These are phyloP conservation scores for Distichodus sexfasciatus DNA, from an alignment of 2,797 vertebrate genomes.

Conservation along the genomic window DNA sequence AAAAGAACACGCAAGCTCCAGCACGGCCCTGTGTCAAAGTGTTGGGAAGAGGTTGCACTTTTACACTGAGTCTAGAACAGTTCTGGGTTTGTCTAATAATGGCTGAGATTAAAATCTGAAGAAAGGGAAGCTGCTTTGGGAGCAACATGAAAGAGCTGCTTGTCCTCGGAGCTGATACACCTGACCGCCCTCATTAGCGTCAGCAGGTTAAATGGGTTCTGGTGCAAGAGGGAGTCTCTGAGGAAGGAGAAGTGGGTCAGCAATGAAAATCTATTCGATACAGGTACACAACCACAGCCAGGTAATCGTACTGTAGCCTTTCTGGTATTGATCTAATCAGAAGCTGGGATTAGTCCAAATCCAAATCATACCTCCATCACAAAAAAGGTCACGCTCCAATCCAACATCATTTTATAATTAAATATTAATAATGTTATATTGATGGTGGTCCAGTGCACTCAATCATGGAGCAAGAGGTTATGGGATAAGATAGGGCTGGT, in stretches of 20 bases:
- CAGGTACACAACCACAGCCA: constrained; percentile 19
- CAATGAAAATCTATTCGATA: constrained; percentile 32
- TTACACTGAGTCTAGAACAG: constrained; percentile 1
- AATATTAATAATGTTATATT: too few species aligned
- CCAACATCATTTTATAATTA: too few species aligned
- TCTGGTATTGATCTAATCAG: constrained; percentile 28
- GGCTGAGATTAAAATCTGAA: not conserved
- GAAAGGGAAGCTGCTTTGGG: not conserved
- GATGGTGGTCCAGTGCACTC: not conserved
- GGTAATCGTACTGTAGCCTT: constrained; percentile 33
- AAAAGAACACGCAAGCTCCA: constrained; percentile 27
- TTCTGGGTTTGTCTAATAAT: constrained; percentile 11
- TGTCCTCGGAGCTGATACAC: constrained; percentile 19
- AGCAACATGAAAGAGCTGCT: constrained; percentile 11
- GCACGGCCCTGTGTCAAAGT: not conserved
- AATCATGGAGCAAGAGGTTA: too few species aligned
- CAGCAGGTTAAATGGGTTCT: constrained; percentile 40
- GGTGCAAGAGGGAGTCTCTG: constrained; percentile 19
- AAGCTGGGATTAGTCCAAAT: constrained; percentile 26
- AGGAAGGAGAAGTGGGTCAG: constrained; percentile 45
- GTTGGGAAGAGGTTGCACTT: not conserved
- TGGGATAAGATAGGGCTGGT: too few species aligned
- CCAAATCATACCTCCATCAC: not conserved
- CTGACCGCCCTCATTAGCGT: constrained; percentile 45
- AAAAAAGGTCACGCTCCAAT: too few species aligned